A percentile compares a stretch with the other conserved stretches of the same genome.
Conservation (phyloP, 2,888 invertebrate species). For the Apotomis betuletana region DNA sequence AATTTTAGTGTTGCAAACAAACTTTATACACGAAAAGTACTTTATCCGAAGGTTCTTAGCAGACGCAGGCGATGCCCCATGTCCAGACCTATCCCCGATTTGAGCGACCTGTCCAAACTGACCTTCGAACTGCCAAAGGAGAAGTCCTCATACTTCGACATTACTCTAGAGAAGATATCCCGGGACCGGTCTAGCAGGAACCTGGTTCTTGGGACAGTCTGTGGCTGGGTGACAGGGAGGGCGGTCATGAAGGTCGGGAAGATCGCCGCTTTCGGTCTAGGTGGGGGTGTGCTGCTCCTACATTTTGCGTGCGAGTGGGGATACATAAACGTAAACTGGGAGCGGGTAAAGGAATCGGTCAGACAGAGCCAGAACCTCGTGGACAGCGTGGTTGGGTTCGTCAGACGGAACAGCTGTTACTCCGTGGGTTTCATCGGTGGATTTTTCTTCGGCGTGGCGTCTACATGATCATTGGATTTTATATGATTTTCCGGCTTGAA, state of each 20-base stretch:
- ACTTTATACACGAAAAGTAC: constrained; percentile 16
- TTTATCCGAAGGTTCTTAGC: constrained; percentile 43
- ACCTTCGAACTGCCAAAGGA: constrained; percentile 52
- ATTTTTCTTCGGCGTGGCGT: constrained; percentile 91
- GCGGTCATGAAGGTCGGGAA: constrained; percentile 92
- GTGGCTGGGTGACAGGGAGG: constrained; percentile 88
- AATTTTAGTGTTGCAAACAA: constrained; percentile 10
- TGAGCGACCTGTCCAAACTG: constrained; percentile 53
- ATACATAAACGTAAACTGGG: constrained; percentile 95
- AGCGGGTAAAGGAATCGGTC: constrained; percentile 88
- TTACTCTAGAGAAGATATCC: constrained; percentile 57
- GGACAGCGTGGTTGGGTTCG: constrained; percentile 85
- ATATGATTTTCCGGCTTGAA: background rate
- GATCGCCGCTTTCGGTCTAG: constrained; percentile 93
- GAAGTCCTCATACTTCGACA: constrained; percentile 56
- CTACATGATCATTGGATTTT: constrained; percentile 65
- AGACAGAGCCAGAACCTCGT: constrained; percentile 89
- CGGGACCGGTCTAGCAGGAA: constrained; percentile 60
- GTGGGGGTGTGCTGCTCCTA: constrained; percentile 92
- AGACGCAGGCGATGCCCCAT: constrained; percentile 55
- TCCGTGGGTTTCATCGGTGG: constrained; percentile 93
- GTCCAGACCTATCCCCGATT: constrained; percentile 67
- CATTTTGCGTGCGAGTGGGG: constrained; percentile 95
- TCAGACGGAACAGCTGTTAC: constrained; percentile 86
- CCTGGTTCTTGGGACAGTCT: constrained; percentile 63